A percentile compares a stretch with the other conserved stretches of the same genome.
These are phyloP conservation scores for Martes flavigula DNA, from an alignment of 2,797 vertebrate genomes.

Conservation along the genomic window DNA sequence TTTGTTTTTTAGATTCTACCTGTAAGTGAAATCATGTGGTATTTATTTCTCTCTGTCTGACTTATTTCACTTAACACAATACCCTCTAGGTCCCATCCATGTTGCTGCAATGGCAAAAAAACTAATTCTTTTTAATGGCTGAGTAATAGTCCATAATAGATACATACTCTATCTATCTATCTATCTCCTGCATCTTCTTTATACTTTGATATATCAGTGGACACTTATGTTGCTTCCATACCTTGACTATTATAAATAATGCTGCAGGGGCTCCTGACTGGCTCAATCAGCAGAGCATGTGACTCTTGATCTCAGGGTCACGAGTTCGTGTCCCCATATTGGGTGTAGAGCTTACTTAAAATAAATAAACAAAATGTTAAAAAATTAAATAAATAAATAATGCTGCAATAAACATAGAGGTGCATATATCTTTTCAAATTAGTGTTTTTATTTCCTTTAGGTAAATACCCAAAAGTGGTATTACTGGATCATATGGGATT, in stretches of 20 bases:
- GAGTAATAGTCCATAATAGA: neutral
- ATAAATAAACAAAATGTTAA: neutral
- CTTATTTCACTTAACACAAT: neutral
- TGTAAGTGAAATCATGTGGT: neutral
- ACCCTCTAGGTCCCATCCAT: neutral
- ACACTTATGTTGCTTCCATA: neutral
- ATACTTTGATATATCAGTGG: neutral
- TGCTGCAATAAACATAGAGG: neutral
- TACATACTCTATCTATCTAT: too few species aligned
- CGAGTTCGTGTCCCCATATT: neutral
- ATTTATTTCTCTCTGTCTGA: neutral
- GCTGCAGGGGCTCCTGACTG: neutral
- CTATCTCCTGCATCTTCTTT: neutral
- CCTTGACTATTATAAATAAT: neutral
- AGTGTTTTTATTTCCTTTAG: neutral
- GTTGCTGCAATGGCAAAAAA: neutral
- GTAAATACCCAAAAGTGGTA: neutral
- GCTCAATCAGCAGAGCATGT: neutral
- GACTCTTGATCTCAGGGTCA: neutral
- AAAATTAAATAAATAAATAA: neutral
- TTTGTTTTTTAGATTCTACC: neutral
- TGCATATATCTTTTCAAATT: neutral
- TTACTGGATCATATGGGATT: neutral
- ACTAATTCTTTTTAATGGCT: neutral
- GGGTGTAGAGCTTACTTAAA: neutral